Evolutionary conservation across 30 jellyfish, hydroid and myxozoan genomes (phyloP), one percentile per base, ranked within the genome.

Genomic region (Turritopsis rubra): DNA sequence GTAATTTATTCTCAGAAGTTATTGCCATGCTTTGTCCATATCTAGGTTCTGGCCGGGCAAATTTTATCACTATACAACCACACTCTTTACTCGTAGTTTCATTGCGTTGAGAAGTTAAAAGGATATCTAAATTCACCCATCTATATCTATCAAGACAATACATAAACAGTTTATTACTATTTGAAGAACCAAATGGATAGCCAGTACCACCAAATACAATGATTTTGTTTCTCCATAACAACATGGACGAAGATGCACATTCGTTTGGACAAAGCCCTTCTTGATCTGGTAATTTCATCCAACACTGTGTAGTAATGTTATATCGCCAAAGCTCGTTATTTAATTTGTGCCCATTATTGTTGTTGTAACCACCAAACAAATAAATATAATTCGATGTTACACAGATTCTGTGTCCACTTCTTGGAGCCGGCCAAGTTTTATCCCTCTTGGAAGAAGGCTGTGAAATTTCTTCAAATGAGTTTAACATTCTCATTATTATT

Each of bases 321-420:
- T 31, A 91, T 26, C 90, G 78, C 80, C 89, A 75, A 21, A 90
- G 52, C 72, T 86, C 97, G 30, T 82, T 82, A 82, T 80, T 85
- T 17, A 85, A 72, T 22, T 73, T 31, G 73, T 88, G 30, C 5
- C 52, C 74, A 60, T 29, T 23, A 8, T 24, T 81, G 18, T 79
- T 73, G 25, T 90, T 84, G 71, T 68, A 91, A n/a, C 97, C 97
- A 19, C 97, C 97, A 80, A 84, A 91, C 3, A 83, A 89, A 20
- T 84, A 30, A 54, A 91, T 28, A 31, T 79, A 91, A 72, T 82
- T 83, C 1, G 41, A 29, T 1, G 89, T 73, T 30, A 95, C 90
- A 72, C 93, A 86, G 52, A 90, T 25, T n/a, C 97, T 88, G 76
- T 91, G 97, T 4, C 97, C 97, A 82, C 97, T 91, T 86, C 97